Conservation (phyloP, 2,888 invertebrate species). For the Diabrotica balteata region DNA sequence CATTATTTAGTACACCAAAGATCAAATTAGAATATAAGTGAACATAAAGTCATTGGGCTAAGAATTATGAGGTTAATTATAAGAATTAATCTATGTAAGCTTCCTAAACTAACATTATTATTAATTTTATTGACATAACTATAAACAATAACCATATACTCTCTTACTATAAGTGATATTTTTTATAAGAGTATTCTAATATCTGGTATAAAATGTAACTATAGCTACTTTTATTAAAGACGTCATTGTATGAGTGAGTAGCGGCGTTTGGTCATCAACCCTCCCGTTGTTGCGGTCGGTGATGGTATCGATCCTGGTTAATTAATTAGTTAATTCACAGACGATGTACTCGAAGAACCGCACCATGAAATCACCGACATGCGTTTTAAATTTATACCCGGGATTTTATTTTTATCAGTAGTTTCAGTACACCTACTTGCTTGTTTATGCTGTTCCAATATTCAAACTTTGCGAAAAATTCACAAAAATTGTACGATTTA, state of each 20-base stretch:
- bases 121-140: no score
- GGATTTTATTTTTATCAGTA: constrained; percentile 6
- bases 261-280: constrained; percentile 10
- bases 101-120: no score
- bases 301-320: constrained; percentile 3
- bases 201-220: neutral
- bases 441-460: no score
- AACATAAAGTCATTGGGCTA: no score
- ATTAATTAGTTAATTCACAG: constrained; percentile 5
- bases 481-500: no score
- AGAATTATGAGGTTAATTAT: no score
- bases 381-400: constrained; percentile 4
- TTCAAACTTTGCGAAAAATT: no score
- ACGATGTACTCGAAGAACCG: constrained; percentile 1
- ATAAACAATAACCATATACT: no score
- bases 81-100: no score
- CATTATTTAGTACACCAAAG: no score
- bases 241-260: neutral
- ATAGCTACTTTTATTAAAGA: neutral
- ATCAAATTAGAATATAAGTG: no score
- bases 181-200: neutral
- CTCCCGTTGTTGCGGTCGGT: neutral
- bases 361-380: constrained; percentile 2
- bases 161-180: no score
- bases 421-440: neutral